Percentiles rank a stretch among this genome's conserved stretches.
phyloP scores from a whole-genome alignment of 2,113 vertebrate genomes.

The Bambusicola thoracicus region DNA sequence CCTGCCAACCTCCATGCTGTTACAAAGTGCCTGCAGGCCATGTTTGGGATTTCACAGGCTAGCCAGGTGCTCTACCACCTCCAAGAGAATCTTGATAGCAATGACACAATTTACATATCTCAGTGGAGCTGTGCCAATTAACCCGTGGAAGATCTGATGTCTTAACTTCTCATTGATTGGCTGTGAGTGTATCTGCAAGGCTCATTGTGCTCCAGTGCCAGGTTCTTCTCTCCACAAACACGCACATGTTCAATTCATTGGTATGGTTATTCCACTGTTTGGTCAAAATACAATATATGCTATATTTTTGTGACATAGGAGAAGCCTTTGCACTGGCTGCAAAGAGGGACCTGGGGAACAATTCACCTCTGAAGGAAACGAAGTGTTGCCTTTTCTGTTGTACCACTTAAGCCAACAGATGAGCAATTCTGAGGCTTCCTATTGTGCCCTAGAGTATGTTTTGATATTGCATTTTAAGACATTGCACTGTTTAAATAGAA shows the following conservation, averaged over 20 bases:
- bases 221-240: neutral
- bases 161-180: neutral
- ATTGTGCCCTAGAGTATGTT: neutral
- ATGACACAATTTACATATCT: neutral
- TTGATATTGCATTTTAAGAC: neutral
- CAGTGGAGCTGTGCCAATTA: neutral
- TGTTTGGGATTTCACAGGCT: neutral
- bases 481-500: neutral
- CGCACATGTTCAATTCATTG: neutral
- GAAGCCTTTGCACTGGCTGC: neutral
- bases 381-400: neutral
- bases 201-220: neutral
- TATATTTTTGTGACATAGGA: neutral
- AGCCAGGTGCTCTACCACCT: neutral
- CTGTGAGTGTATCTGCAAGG: neutral
- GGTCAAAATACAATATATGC: neutral
- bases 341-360: neutral
- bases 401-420: neutral
- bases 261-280: neutral
- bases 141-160: neutral
- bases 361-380: neutral
- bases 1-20: neutral
- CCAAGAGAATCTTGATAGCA: neutral
- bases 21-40: rapidly evolving
- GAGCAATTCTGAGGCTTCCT: neutral